Evolutionary conservation across 2,888 invertebrate genomes (phyloP).

Genomic region (Drosophila lutescens): DNA sequence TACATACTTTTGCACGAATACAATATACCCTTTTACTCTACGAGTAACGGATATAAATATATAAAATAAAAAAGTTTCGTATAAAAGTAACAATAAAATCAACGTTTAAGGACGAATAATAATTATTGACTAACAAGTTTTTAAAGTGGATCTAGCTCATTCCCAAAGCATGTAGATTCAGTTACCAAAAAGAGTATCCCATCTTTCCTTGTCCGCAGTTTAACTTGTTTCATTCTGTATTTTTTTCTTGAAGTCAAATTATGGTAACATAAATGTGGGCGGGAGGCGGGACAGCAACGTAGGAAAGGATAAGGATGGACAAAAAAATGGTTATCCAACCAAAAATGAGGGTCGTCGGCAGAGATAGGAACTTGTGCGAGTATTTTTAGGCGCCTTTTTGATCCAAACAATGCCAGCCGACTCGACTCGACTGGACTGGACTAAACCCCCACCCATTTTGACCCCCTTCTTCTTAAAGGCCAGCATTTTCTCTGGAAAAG

Average conservation of each 20-base stretch:
- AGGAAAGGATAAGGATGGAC: conserved; percentile 52
- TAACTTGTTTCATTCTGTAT: conserved; percentile 23
- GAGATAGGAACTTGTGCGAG: conserved; percentile 72
- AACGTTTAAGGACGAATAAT: too few relatives aligned
- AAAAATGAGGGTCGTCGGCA: conserved; percentile 72
- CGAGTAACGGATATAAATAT: too few relatives aligned
- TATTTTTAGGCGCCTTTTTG: conserved; percentile 76
- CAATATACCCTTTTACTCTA: too few relatives aligned
- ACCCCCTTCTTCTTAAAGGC: conserved; percentile 46
- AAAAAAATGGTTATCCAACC: conserved; percentile 68
- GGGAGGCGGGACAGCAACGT: conserved; percentile 29
- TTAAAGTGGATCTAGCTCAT: background rate
- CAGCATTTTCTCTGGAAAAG: conserved; percentile 50
- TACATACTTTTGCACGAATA: too few relatives aligned
- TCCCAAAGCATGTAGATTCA: background rate
- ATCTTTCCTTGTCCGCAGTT: conserved; percentile 18
- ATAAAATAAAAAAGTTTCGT: too few relatives aligned
- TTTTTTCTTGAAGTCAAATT: conserved; percentile 68
- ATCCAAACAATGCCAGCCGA: conserved; percentile 41
- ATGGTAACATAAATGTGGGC: conserved; percentile 79
- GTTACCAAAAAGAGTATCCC: conserved; percentile 4
- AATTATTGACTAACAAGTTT: too few relatives aligned
- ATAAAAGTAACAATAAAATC: too few relatives aligned
- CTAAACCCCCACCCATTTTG: background rate
- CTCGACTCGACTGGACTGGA: background rate